Conservation (phyloP, 2,888 invertebrate genomes). For the Ecdyonurus torrentis region DNA sequence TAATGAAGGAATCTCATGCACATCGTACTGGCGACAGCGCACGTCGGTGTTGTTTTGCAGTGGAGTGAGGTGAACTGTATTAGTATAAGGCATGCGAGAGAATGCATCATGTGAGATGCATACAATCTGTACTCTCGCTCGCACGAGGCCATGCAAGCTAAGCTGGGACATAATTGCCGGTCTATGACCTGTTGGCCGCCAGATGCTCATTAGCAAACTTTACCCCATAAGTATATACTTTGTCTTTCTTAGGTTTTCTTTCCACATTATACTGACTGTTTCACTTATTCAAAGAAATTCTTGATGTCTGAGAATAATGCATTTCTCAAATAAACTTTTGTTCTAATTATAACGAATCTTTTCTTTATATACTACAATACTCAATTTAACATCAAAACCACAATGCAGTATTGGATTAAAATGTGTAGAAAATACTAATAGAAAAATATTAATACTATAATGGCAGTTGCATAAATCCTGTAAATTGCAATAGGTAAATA, state of each 20-base stretch:
- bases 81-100: too few relatives aligned
- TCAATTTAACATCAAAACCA: too few relatives aligned
- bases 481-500: too few relatives aligned
- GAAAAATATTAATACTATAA: too few relatives aligned
- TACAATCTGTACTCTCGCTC: too few relatives aligned
- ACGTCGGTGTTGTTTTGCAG: neutral
- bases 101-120: neutral
- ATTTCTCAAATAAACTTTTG: neutral
- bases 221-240: too few relatives aligned
- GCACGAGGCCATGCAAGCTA: neutral
- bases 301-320: neutral
- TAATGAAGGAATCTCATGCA: too few relatives aligned
- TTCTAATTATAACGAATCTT: too few relatives aligned
- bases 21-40: neutral
- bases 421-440: too few relatives aligned
- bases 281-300: neutral
- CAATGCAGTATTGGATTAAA: too few relatives aligned
- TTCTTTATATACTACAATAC: too few relatives aligned
- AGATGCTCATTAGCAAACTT: neutral
- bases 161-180: neutral
- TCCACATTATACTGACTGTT: neutral
- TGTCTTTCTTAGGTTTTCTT: neutral
- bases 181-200: neutral
- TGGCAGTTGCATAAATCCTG: too few relatives aligned
- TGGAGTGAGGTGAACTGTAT: neutral